Percentiles rank a stretch among this genome's conserved stretches.
These are phyloP conservation scores for Eulemur albifrons DNA, from an alignment of 2,797 vertebrate species.

Conservation along the genomic window DNA sequence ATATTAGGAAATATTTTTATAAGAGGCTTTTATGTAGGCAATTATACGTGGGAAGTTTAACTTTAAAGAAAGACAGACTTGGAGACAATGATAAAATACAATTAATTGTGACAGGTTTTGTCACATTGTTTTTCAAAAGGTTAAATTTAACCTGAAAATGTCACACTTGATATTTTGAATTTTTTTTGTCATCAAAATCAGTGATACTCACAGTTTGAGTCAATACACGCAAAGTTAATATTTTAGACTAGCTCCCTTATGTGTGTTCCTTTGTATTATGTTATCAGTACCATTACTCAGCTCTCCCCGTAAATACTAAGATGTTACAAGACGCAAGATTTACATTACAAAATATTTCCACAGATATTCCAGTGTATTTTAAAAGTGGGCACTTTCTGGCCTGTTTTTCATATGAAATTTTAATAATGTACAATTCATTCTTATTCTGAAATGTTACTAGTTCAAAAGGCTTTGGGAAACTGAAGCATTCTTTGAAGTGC, in stretches of 20 bases:
- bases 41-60: background rate
- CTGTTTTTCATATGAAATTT: conserved; percentile 6
- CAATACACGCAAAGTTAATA: background rate
- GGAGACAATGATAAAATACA: background rate
- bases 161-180: background rate
- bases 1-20: background rate
- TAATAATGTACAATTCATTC: conserved; percentile 7
- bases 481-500: background rate
- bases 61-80: conserved; percentile 27
- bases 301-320: background rate
- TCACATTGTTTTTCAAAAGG: conserved; percentile 10
- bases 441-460: background rate
- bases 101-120: conserved; percentile 3
- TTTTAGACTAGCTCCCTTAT: background rate
- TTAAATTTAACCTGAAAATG: conserved; percentile 22
- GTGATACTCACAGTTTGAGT: background rate
- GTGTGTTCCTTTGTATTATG: background rate
- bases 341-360: background rate
- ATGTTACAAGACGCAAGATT: background rate
- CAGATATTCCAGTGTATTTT: background rate
- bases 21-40: conserved; percentile 11
- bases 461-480: conserved; percentile 36
- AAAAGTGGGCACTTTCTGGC: background rate
- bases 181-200: conserved; percentile 18
- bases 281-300: background rate